A percentile compares a stretch with the other conserved stretches of the same genome.
These are phyloP conservation scores for Micropterix aruncella DNA, from an alignment of 2,888 invertebrate species.

Conservation along the genomic window DNA sequence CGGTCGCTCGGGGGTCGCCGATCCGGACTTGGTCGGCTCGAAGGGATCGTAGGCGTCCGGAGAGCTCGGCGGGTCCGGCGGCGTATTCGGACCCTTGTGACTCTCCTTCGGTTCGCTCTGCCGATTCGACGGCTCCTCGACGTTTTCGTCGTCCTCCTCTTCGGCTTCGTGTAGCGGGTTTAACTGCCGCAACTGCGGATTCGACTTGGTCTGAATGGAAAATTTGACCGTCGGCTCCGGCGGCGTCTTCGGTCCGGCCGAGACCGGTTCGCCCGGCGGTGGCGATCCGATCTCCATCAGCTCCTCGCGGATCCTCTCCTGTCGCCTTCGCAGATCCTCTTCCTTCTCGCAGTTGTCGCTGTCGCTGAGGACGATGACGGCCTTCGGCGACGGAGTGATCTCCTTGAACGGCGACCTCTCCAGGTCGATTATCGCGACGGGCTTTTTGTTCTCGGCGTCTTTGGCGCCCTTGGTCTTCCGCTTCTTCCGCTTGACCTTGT, in stretches of 20 bases:
- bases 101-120: slow-evolving; percentile 15
- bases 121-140: slow-evolving; percentile 15
- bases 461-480: slow-evolving; percentile 11
- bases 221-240: slow-evolving; percentile 60
- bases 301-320: slow-evolving; percentile 22
- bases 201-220: slow-evolving; percentile 34
- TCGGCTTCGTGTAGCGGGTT: slow-evolving; percentile 50
- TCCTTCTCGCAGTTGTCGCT: slow-evolving; percentile 51
- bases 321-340: slow-evolving; percentile 16
- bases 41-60: slow-evolving; percentile 85
- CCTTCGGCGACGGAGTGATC: slow-evolving; percentile 64
- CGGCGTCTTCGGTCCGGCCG: slow-evolving; percentile 58
- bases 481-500: slow-evolving; percentile 20
- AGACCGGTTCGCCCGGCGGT: slow-evolving; percentile 16
- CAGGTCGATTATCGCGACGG: slow-evolving; percentile 74
- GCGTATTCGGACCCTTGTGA: slow-evolving; percentile 58
- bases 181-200: slow-evolving; percentile 36
- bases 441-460: slow-evolving; percentile 44
- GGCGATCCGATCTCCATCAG: slow-evolving; percentile 20
- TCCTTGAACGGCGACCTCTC: slow-evolving; percentile 77
- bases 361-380: slow-evolving; percentile 73
- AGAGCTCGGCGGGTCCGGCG: slow-evolving; percentile 52
- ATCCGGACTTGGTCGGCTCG: slow-evolving; percentile 75
- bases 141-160: slow-evolving; percentile 24
- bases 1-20: slow-evolving; percentile 39